Evolutionary conservation across 2,888 invertebrate species (phyloP).

Genomic region (Chaetogeoica ovagalla): DNA sequence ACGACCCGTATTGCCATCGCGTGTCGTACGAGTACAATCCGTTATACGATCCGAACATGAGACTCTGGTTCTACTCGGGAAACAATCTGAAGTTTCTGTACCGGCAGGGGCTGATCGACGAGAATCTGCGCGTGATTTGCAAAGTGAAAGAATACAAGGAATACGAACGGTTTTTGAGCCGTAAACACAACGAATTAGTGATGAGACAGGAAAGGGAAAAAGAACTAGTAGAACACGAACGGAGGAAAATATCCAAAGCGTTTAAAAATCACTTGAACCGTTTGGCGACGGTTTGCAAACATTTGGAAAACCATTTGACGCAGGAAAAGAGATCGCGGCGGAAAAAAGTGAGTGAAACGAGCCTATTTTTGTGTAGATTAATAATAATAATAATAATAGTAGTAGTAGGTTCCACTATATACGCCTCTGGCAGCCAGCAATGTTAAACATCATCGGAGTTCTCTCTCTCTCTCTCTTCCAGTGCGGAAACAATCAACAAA

Average conservation of each 20-base stretch:
- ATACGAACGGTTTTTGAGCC: slow-evolving; percentile 9
- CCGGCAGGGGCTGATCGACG: slow-evolving; percentile 12
- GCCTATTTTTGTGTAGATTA: too few relatives aligned
- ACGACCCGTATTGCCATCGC: neutral
- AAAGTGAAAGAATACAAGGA: slow-evolving; percentile 22
- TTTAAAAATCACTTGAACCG: neutral
- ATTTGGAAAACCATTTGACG: too few relatives aligned
- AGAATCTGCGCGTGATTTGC: slow-evolving; percentile 10
- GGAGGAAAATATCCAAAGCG: neutral
- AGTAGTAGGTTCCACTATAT: too few relatives aligned
- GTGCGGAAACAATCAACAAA: too few relatives aligned
- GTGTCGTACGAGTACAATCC: slow-evolving; percentile 1
- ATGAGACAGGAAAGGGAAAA: too few relatives aligned
- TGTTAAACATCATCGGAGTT: too few relatives aligned
- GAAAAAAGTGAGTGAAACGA: too few relatives aligned
- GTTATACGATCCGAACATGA: slow-evolving; percentile 28
- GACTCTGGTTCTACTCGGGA: neutral
- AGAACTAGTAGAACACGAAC: neutral
- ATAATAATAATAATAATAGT: too few relatives aligned
- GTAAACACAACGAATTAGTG: neutral
- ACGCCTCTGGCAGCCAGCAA: too few relatives aligned
- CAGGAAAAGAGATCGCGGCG: too few relatives aligned
- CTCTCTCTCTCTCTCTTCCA: too few relatives aligned
- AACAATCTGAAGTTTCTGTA: neutral
- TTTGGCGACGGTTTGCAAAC: too few relatives aligned